Evolutionary conservation across 2,888 invertebrate genomes (phyloP), one percentile per base, ranked within the genome.

Genomic region (Dynastes tityus): DNA sequence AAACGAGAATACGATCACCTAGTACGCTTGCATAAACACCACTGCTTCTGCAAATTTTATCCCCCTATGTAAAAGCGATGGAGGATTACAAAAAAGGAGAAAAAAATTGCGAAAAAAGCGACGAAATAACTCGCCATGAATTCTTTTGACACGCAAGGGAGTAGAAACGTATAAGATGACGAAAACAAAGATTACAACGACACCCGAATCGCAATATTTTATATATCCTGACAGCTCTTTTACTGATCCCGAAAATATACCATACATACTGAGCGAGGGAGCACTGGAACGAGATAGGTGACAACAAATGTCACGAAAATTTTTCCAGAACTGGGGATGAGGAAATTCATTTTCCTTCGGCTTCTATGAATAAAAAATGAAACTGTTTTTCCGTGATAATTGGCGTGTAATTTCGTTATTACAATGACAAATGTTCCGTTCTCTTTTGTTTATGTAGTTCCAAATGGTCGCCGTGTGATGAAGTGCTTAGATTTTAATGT

Each of bases 351-450:
- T 58, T 58, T 58, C n/a, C 6, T 16, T 37, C 5, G 22, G 22
- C 8, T 58, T 58, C 22, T 58, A 58, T 58, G 55, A 58, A 58
- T 58, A 58, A 58, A 58, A 58, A 58, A 58, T 58, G 22, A 58
- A 58, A 58, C 16, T 58, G 55, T 58, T 58, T 22, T 22, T 3
- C 6, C 27, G 55, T 58, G 55, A 58, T 58, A 58, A 58, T 58
- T 58, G 55, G 55, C 55, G 55, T 58, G 55, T 58, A 58, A 58
- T 58, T 58, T 58, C 16, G 55, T 58, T 27, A 58, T 58, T 58
- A 58, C 22, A 5, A 45, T 45, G 45, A 45, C 45, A 45, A 58
- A 58, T 22, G 22, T 58, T 22, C 22, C 22, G 55, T 16, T 16
- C 22, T 58, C 22, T 58, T 9, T 58, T 22, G 55, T 22, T 58